A percentile compares a stretch with the other conserved stretches of the same genome.
These are phyloP conservation scores for Eucriotettix oculatus DNA, from an alignment of 2,888 invertebrate genomes.

Conservation along the genomic window DNA sequence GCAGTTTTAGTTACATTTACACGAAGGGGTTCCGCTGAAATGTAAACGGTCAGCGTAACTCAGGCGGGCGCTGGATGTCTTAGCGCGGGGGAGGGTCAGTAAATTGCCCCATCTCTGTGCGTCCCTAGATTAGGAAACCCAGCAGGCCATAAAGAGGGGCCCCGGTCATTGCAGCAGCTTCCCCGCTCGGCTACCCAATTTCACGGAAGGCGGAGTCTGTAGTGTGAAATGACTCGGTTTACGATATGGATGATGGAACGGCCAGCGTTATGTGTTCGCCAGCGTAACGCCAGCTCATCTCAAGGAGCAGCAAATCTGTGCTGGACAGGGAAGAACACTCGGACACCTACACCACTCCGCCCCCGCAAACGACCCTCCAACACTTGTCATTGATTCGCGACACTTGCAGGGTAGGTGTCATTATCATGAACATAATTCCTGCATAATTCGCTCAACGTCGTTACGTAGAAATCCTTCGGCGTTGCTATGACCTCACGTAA, in stretches of 20 bases:
- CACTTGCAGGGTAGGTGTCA: no score
- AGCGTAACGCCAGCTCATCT: no score
- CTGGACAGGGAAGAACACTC: background rate
- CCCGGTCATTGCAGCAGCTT: background rate
- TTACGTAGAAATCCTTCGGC: no score
- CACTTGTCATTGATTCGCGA: no score
- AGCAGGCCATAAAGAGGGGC: background rate
- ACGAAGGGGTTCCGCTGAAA: no score
- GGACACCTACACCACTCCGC: background rate
- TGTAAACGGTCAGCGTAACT: no score
- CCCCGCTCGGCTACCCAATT: constrained; percentile 4
- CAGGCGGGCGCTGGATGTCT: background rate
- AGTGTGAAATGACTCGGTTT: constrained; percentile 9
- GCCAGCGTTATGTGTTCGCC: background rate
- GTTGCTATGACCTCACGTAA: no score
- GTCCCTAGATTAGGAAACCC: constrained; percentile 1
- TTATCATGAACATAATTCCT: no score
- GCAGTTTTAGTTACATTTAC: no score
- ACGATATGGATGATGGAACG: constrained; percentile 8
- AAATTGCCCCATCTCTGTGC: background rate
- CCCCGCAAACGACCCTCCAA: no score
- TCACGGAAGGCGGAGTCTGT: constrained; percentile 5
- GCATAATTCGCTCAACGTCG: no score
- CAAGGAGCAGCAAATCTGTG: no score
- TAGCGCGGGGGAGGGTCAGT: background rate